Evolutionary conservation across 2,113 vertebrate genomes (phyloP), one percentile per base, ranked within the genome.

Genomic region (Dasyprocta punctata): DNA sequence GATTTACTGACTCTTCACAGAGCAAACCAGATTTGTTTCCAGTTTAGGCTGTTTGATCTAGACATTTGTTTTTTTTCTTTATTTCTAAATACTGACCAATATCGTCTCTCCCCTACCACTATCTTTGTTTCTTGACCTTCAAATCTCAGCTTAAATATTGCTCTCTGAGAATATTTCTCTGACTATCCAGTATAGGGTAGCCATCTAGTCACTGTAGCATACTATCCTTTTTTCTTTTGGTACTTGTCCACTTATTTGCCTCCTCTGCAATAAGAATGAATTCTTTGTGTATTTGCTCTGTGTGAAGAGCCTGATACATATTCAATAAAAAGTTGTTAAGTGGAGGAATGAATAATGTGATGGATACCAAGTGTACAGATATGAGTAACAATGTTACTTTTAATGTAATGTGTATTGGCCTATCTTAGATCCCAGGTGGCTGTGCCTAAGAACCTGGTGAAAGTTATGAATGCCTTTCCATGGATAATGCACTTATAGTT

Each of bases 391-490:
- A 69, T 67, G 20, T 90, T 61, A 26, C 92, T 90, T 78, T 58
- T 93, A 26, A 26, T 41, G 0, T 8, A 56, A 16, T 95, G 61
- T 26, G 87, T 95, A 78, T 69, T 95, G 60, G 11, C 24, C 63
- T 69, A 90, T 82, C 4, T 33, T 91, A 69, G 58, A 33, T 83
- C 33, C 63, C 4, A 88, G 67, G 7, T 0, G 12, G 90, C 60
- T 96, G 10, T 90, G 82, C 28, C 30, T 92, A 73, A 94, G 83
- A 88, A 71, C 84, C 60, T 94, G 61, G 61, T 84, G 30, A 91
- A 93, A 88, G n/a, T 30, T 88, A 24, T 87, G 58, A 83, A 84
- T 52, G 78, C 6, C 86, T n/a, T 88, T 91, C 44, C 30, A 65
- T 33, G 63, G 30, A 33, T 65, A 33, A 75, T 19, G 5, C 49